Base-by-base conservation (phyloP, 2,888 invertebrate species). In the Adelognathus sp. region DNA sequence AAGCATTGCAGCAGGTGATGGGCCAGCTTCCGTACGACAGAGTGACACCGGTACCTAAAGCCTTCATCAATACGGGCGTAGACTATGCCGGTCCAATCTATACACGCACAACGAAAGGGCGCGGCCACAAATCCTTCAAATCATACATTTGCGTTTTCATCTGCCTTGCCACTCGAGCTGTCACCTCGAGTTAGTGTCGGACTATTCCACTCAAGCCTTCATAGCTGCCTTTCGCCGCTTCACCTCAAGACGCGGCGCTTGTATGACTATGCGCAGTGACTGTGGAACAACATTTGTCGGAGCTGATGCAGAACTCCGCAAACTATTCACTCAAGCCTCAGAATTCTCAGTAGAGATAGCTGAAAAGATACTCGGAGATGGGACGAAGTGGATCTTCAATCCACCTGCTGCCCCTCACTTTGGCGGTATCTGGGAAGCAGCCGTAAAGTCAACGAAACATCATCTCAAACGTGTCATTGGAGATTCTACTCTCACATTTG, bases 61-160 rank as follows among this genome's bases (percentile, higher is more conserved):
- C 56, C 2, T 61, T 54, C 21, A 11, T 21, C 9, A 41, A 50
- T 24, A 44, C 61, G 1, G 71, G 71, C 5, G 39, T 71, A 4
- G 71, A 71, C 41, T 71, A 71, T 5, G 71, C 71, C 1, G 71
- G 61, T 9, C 71, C 71, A 36, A 27, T 70, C 6, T 9, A 21
- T 0, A n/a, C 60, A 3, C 24, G 39, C n/a, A 41, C 60, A 2
- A 33, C 36, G 6, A n/a, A 9, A 3, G 71, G 71, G 1, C 14
- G 27, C 1, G 36, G 71, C 11, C 7, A 31, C 6, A 50, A 46
- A 36, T 2, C 27, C 1, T 46, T 27, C 46, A 70, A 70, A 14
- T 44, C 14, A 5, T 70, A 44, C 18, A 6, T 70, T 2, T 31
- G 11, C 3, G 3, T 70, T 2, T 70, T 70, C 21, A 39, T 70